Evolutionary conservation across 2,797 vertebrate genomes (phyloP).

Genomic region (Allobates femoralis): DNA sequence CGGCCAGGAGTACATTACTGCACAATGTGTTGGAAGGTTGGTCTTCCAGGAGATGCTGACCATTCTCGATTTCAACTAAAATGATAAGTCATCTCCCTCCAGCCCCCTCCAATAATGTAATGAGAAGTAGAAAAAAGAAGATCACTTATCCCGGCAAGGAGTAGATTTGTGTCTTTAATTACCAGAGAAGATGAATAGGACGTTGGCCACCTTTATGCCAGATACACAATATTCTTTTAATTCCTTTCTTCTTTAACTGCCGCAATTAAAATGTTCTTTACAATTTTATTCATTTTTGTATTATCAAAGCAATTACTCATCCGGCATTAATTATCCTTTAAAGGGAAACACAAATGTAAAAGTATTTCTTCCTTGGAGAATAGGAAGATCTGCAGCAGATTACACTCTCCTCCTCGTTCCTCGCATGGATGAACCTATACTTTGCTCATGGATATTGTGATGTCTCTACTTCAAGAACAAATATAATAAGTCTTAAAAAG

Average conservation of each 20-base stretch:
- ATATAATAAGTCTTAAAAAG: too few relatives aligned
- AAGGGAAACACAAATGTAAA: background rate
- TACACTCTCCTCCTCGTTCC: background rate
- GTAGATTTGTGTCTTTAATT: constrained; percentile 51
- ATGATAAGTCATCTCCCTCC: constrained; percentile 11
- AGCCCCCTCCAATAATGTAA: constrained; percentile 33
- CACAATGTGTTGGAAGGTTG: constrained; percentile 24
- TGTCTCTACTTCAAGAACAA: too few relatives aligned
- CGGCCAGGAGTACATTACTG: constrained; percentile 50
- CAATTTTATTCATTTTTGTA: constrained; percentile 19
- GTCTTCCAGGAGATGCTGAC: constrained; percentile 24
- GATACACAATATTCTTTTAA: constrained; percentile 22
- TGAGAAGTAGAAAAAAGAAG: constrained; percentile 22
- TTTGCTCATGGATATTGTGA: too few relatives aligned
- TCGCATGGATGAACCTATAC: too few relatives aligned
- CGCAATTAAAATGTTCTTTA: constrained; percentile 23
- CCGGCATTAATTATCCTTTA: background rate
- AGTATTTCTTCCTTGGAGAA: background rate
- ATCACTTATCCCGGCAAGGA: constrained; percentile 35
- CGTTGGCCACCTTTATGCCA: constrained; percentile 34
- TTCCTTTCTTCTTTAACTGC: background rate
- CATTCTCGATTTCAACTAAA: constrained; percentile 17
- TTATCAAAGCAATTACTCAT: background rate
- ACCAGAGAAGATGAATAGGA: constrained; percentile 23
- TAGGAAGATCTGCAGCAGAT: too few relatives aligned